These are phyloP conservation scores for Phenganax subtilis DNA, from an alignment of 92 coral and sea anemone genomes.

Conservation along the genomic window DNA sequence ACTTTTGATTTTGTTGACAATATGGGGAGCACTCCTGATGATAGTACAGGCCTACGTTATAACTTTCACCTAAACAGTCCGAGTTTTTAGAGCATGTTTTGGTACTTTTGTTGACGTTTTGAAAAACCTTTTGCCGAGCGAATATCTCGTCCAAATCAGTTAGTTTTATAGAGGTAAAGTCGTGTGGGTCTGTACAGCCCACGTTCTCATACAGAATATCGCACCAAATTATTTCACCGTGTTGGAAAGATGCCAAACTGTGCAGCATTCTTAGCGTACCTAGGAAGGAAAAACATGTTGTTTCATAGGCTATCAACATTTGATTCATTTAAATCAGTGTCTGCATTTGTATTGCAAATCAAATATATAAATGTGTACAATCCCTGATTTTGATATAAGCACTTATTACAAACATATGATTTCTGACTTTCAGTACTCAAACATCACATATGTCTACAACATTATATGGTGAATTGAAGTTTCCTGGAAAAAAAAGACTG, in stretches of 20 bases:
- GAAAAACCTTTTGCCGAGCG: background rate
- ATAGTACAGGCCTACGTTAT: background rate
- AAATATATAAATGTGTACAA: too few relatives aligned
- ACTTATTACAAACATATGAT: too few relatives aligned
- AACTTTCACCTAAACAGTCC: background rate
- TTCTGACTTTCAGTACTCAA: too few relatives aligned
- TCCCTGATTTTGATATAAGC: too few relatives aligned
- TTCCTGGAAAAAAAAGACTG: background rate
- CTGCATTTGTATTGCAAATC: too few relatives aligned
- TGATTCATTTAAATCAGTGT: too few relatives aligned
- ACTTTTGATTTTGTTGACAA: slow-evolving; percentile 1
- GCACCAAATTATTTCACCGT: slow-evolving; percentile 10
- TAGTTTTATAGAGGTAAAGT: background rate
- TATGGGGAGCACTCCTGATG: slow-evolving; percentile 1
- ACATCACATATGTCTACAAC: background rate
- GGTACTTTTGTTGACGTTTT: background rate
- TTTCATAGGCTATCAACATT: background rate
- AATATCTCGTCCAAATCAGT: slow-evolving; percentile 12
- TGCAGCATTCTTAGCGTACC: background rate
- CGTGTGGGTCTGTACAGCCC: background rate
- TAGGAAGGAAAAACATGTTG: background rate
- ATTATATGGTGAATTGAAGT: background rate
- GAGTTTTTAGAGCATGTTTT: background rate
- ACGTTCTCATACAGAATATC: slow-evolving; percentile 1
- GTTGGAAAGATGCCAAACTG: background rate